Conservation (phyloP, 2,113 vertebrate genomes). For the Nothocercus julius region DNA sequence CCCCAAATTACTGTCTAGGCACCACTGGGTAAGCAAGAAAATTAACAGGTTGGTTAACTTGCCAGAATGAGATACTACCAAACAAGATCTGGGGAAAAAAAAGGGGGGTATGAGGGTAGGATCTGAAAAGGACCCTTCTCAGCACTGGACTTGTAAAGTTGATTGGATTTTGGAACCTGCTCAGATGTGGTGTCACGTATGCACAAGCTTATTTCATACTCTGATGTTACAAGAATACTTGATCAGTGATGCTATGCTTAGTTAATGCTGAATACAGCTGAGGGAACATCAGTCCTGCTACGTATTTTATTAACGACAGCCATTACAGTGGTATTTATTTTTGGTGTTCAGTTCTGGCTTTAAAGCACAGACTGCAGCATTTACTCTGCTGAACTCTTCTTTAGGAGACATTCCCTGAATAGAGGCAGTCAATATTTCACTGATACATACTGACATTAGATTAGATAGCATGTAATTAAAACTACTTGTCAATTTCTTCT, state of each 20-base stretch:
- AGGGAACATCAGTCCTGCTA: not conserved
- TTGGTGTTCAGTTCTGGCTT: not conserved
- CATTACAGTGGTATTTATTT: not conserved
- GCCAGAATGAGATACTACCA: not conserved
- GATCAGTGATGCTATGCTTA: not conserved
- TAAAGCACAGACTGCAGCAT: not conserved
- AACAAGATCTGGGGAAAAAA: not conserved
- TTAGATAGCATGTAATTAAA: not conserved
- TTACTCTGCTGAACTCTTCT: not conserved
- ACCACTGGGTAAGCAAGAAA: not conserved
- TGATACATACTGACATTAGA: not conserved
- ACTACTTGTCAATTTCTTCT: not conserved
- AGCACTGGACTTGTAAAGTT: not conserved
- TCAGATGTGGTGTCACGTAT: fast-evolving
- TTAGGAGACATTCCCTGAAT: not conserved
- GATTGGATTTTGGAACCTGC: not conserved
- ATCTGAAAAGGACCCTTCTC: not conserved
- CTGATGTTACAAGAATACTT: not conserved
- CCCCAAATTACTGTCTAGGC: not conserved
- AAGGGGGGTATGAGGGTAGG: no score
- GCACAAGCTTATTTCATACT: not conserved
- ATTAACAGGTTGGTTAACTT: not conserved
- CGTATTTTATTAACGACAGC: not conserved
- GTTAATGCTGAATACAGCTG: not conserved
- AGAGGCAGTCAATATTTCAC: not conserved